A percentile compares a stretch with the other conserved stretches of the same genome.
Conservation (phyloP, 1,140 invertebrate species). For the Caenorhabditis latens region DNA sequence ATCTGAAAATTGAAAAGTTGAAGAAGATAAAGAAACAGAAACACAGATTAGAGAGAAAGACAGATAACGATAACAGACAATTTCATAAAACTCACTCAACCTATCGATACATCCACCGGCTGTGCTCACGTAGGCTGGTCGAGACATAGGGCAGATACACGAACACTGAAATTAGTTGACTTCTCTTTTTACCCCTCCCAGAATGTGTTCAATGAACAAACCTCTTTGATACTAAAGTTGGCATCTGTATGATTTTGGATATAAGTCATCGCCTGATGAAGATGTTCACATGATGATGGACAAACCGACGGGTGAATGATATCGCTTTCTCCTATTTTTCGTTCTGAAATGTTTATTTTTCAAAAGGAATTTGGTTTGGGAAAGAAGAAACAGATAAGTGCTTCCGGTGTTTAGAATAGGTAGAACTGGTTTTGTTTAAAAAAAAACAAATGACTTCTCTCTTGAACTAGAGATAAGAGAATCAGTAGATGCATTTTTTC, state of each 20-base stretch:
- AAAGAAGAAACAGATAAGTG: not conserved
- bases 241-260: constrained; percentile 28
- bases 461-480: too few relatives aligned
- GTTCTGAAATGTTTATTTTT: not conserved
- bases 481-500: too few relatives aligned
- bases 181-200: too few relatives aligned
- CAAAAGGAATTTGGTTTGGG: not conserved
- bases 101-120: constrained; percentile 2
- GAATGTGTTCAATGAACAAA: not conserved
- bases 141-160: not conserved
- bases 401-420: too few relatives aligned
- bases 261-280: constrained; percentile 19
- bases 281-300: constrained; percentile 36
- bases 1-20: not conserved
- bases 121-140: constrained; percentile 4
- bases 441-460: too few relatives aligned
- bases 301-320: constrained; percentile 25
- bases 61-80: not conserved
- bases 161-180: constrained; percentile 18
- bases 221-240: constrained; percentile 47
- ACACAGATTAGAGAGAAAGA: not conserved
- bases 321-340: constrained; percentile 34
- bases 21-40: not conserved
- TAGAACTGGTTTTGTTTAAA: too few relatives aligned
- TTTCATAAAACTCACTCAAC: not conserved